Evolutionary conservation across 2,797 vertebrate genomes (phyloP).

Genomic region (Rhincodon typus): DNA sequence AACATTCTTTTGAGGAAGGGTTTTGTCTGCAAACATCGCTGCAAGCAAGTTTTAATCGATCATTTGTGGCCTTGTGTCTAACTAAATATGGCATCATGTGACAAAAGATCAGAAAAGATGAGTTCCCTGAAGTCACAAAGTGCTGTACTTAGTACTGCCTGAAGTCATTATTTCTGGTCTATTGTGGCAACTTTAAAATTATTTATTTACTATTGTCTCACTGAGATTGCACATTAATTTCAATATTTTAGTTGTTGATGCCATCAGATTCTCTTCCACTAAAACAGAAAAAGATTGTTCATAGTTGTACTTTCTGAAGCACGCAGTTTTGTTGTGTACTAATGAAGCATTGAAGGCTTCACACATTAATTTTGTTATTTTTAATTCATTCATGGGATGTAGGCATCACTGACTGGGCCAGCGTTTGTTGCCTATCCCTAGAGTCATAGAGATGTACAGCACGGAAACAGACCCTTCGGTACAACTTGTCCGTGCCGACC

Average conservation of each 20-base stretch:
- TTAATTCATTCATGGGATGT: no score
- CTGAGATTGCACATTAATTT: neutral
- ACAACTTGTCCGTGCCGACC: no score
- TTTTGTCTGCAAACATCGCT: neutral
- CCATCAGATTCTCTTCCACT: neutral
- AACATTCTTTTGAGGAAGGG: neutral
- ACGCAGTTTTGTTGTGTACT: neutral
- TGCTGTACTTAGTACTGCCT: neutral
- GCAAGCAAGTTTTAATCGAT: neutral
- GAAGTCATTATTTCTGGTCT: neutral
- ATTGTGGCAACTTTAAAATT: neutral
- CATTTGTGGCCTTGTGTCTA: no score
- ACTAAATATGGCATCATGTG: neutral
- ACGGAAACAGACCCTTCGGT: no score
- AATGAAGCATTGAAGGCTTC: neutral
- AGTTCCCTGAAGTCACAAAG: neutral
- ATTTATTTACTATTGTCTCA: neutral
- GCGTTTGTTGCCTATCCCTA: no score
- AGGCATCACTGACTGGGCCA: no score
- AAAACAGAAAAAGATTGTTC: neutral
- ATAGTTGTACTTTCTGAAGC: neutral
- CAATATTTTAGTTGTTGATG: neutral
- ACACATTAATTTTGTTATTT: neutral
- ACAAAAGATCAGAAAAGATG: neutral
- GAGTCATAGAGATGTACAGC: no score